Percentiles rank a stretch among this genome's conserved stretches.
Conservation (phyloP, 2,113 vertebrate genomes). For the Riparia riparia region DNA sequence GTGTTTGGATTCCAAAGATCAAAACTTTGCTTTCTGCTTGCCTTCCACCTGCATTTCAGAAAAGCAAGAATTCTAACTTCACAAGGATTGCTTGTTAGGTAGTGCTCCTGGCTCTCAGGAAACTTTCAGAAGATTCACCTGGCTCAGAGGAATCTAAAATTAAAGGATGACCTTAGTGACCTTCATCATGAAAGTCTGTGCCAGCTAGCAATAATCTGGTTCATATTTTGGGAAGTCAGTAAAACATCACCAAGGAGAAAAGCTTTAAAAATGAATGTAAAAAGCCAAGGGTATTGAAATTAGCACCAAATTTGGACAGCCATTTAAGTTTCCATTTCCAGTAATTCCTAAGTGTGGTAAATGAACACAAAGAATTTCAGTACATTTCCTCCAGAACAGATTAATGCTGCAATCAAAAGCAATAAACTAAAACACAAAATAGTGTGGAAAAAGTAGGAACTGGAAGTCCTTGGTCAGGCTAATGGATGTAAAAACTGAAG, state of each 20-base stretch:
- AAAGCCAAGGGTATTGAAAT: not conserved
- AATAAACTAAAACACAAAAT: constrained; percentile 44
- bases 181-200: constrained; percentile 1
- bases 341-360: constrained; percentile 1
- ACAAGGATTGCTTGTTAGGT: constrained; percentile 19
- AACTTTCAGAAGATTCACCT: constrained; percentile 13
- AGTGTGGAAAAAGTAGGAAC: not conserved
- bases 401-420: constrained; percentile 39
- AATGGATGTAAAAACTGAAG: not conserved
- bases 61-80: not conserved
- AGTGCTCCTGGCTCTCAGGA: not conserved
- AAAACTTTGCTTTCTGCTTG: constrained; percentile 15
- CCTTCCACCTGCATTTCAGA: constrained; percentile 18
- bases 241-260: not conserved
- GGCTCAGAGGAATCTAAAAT: constrained; percentile 15
- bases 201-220: not conserved
- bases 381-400: constrained; percentile 24
- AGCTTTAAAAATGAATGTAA: constrained; percentile 17
- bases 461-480: not conserved
- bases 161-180: constrained; percentile 10
- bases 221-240: constrained; percentile 4
- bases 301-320: not conserved
- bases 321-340: constrained; percentile 9
- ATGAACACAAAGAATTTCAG: constrained; percentile 25
- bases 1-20: not conserved